A percentile compares a stretch with the other conserved stretches of the same genome.
Conservation (phyloP, 2,888 invertebrate genomes). For the Leptopterna dolabrata region DNA sequence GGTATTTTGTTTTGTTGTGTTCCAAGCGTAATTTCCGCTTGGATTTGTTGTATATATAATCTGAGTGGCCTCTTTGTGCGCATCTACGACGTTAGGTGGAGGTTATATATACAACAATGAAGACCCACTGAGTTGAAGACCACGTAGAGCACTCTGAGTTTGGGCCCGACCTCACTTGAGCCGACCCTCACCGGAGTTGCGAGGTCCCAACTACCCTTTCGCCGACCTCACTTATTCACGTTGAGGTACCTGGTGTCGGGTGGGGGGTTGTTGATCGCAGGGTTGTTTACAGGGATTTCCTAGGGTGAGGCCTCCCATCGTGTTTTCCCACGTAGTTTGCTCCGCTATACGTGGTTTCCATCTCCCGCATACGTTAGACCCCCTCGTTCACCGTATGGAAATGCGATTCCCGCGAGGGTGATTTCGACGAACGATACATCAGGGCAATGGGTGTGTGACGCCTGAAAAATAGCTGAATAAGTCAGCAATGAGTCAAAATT, state of each 20-base stretch:
- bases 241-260: background rate
- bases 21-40: too few relatives aligned
- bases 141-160: background rate
- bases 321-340: background rate
- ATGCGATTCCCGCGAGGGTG: background rate
- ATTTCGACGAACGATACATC: background rate
- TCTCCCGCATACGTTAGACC: background rate
- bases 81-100: too few relatives aligned
- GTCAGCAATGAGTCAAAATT: background rate
- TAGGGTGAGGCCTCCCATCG: background rate
- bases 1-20: too few relatives aligned
- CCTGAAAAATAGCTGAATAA: background rate
- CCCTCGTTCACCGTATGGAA: background rate
- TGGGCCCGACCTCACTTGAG: conserved; percentile 6
- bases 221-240: conserved; percentile 10
- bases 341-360: background rate
- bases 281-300: conserved; percentile 1
- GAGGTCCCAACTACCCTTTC: background rate
- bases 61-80: too few relatives aligned
- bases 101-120: too few relatives aligned
- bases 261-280: background rate
- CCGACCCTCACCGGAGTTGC: background rate
- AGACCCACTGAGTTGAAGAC: too few relatives aligned
- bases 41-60: too few relatives aligned
- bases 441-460: background rate